phyloP scores from a whole-genome alignment of 1,140 invertebrate genomes.

The Cylas formicarius region DNA sequence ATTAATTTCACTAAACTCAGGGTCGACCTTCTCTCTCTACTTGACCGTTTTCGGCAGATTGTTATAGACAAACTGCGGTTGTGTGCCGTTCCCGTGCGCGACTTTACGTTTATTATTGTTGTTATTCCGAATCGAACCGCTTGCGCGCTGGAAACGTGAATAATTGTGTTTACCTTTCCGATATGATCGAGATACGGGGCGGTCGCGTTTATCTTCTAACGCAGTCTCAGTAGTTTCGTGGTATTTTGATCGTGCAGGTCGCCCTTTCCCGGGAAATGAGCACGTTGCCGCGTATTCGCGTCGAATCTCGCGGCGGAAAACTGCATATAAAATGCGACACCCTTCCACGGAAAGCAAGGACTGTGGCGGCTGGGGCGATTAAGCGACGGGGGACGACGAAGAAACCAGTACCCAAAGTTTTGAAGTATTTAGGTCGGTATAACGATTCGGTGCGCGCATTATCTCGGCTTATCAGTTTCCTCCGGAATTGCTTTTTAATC shows the following conservation, averaged over 20 bases:
- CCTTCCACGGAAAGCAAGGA: slow-evolving; percentile 20
- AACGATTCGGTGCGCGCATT: too few relatives aligned
- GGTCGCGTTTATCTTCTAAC: neutral
- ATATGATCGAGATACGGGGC: neutral
- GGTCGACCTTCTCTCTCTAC: too few relatives aligned
- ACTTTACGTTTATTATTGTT: slow-evolving; percentile 1
- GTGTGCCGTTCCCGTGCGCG: too few relatives aligned
- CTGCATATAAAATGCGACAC: slow-evolving; percentile 31
- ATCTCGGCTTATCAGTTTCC: too few relatives aligned
- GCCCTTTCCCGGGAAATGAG: slow-evolving; percentile 13
- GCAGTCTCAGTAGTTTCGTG: neutral
- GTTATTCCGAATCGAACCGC: slow-evolving; percentile 1
- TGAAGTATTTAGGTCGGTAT: too few relatives aligned
- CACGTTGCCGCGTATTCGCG: slow-evolving; percentile 37
- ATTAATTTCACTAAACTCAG: too few relatives aligned
- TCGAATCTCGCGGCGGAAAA: slow-evolving; percentile 31
- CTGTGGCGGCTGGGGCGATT: slow-evolving; percentile 1
- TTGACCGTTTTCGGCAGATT: too few relatives aligned
- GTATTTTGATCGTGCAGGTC: neutral
- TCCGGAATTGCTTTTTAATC: too few relatives aligned
- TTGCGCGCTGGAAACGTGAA: neutral
- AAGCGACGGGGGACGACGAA: slow-evolving; percentile 13
- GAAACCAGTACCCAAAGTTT: slow-evolving; percentile 5
- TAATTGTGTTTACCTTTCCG: neutral
- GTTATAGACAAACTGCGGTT: too few relatives aligned